Evolutionary conservation across 2,797 vertebrate genomes (phyloP), one percentile per base, ranked within the genome.

Genomic region (Microcaecilia unicolor): DNA sequence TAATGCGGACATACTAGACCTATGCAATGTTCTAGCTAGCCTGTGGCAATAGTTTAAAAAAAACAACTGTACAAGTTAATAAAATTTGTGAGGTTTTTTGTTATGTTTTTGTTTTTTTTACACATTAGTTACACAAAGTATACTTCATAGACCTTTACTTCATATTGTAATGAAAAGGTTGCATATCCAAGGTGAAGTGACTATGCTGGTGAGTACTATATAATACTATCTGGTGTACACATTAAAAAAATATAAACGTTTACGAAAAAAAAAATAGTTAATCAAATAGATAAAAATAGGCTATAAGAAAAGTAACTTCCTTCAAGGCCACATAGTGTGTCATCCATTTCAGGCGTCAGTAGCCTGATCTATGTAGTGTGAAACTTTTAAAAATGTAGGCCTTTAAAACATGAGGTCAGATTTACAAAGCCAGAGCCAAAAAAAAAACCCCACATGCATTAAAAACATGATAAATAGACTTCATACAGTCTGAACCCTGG

Each of bases 41-140:
- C 70, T 70, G 65, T 74, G 70, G 72, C 57, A 61, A 26, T 28
- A 32, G 12, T 34, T 34, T 36, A 50, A 57, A 75, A 83, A 79
- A 89, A n/a, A n/a, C n/a, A n/a, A 87, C 93, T 98, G 94, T 97
- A 98, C 95, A 98, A 85, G 88, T 87, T 85, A 96, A 95, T 95
- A 98, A 97, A 98, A 96, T 74, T 84, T 89, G 86, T 88, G 68
- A n/a, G n/a, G n/a, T n/a, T n/a, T n/a, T n/a, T n/a, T n/a, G n/a
- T n/a, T n/a, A n/a, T n/a, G n/a, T n/a, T n/a, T n/a, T n/a, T n/a
- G n/a, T n/a, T n/a, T n/a, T 91, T 93, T 82, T 88, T 98, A 98
- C n/a, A n/a, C 92, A 98, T n/a, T 96, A 96, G 90, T 93, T 97
- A 96, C 91, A 96, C 86, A 89, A 87, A 86, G 72, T 89, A 87